Base-by-base conservation (phyloP, 2,888 invertebrate genomes). In the Pycnomerus fuliginosus region DNA sequence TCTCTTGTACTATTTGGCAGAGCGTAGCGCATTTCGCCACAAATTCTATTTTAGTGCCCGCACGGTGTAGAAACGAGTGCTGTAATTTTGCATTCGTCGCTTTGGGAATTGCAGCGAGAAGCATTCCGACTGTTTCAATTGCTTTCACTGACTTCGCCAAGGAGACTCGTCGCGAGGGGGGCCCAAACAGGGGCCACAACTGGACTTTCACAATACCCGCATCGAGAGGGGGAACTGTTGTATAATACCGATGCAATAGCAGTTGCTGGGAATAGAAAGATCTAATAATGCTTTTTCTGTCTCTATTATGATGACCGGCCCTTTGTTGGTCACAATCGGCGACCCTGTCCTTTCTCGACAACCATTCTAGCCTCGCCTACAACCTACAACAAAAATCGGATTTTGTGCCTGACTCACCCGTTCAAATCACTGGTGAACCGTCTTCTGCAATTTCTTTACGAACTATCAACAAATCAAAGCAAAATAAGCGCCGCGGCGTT, bases 71-170 rank as follows among this genome's bases (percentile, higher is more conserved):
- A 31, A 52, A 52, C 44, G 52, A 48, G 48, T 52, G 48, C 43
- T 52, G 51, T 55, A 55, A 64, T 61, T 64, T 60, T 54, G 64
- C 60, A 61, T 62, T 60, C 53, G 58, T 49, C 48, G 48, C 50
- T 34, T 50, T 45, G 56, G 52, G 54, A 55, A 44, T 55, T 54
- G 56, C 56, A 55, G 55, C 50, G 49, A 48, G 37, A 54, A 59
- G 61, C 64, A 65, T 67, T 65, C 62, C 62, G 61, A 49, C 27
- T 51, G 56, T 55, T 52, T 60, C 54, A 53, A 58, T 68, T 71
- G 71, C 71, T 71, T 71, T 71, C 71, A 71, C 71, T 65, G 68
- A 58, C 61, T 62, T 60, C 60, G 65, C 69, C 70, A 70, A 70
- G 70, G 69, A 67, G 69, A 70, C 68, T 68, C 66, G 68, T 69